Evolutionary conservation across 1,140 invertebrate genomes (phyloP), one percentile per base, ranked within the genome.

Genomic region (Achroia grisella): DNA sequence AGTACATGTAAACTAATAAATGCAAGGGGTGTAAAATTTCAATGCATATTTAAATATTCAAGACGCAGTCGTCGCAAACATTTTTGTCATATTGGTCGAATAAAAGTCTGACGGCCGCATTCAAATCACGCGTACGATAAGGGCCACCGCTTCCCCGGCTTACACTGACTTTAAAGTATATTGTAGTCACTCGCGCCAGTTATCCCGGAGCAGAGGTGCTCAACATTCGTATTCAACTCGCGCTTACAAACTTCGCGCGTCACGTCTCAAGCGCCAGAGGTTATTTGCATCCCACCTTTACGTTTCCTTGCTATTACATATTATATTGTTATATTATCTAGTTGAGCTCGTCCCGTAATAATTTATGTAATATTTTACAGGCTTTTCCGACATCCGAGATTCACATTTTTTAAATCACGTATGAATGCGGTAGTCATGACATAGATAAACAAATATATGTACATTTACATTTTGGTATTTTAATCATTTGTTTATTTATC

Each of bases 51-150:
- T 65, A 61, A 45, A 59, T 63, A 71, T 71, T 66, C 64, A 68
- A 67, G 68, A 45, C 62, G 58, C 56, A 62, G 55, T 60, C 33
- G 59, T 68, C 52, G 51, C 65, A 60, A 63, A 69, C 62, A 71
- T 66, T 67, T 65, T 66, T 57, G 60, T 64, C 57, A 69, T 68
- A 68, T 63, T 65, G 56, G 61, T 60, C 59, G 52, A 70, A 62
- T 68, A 68, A 72, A 67, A 67, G 43, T 62, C 43, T 44, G 14
- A 8, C 14, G 28, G 34, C n/a, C 13, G 47, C 46, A 71, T 71
- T 73, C 62, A 55, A 62, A 70, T 70, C 66, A 73, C 66, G 66
- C 56, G 42, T 62, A 47, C 55, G 69, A 69, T 72, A 65, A 70
- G 63, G 63, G 59, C 63, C 58, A 60, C 64, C 59, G 62, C 60